A percentile compares a stretch with the other conserved stretches of the same genome.
These are phyloP conservation scores for Cephus spinipes DNA, from an alignment of 2,888 invertebrate genomes.

Conservation along the genomic window DNA sequence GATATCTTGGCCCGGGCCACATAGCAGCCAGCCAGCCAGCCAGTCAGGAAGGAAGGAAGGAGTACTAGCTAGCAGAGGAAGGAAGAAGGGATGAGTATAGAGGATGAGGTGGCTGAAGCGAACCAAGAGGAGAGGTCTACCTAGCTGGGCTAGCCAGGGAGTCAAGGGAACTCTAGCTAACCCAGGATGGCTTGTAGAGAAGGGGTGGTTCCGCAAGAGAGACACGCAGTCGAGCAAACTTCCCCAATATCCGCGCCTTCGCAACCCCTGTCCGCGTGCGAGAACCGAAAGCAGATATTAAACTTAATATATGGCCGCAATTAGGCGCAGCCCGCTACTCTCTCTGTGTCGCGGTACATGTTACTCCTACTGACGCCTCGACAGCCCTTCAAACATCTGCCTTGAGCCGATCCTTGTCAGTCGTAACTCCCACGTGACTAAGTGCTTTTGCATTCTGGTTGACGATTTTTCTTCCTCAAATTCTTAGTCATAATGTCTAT, in stretches of 20 bases:
- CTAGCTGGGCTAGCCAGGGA: background rate
- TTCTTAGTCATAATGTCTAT: background rate
- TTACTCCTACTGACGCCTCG: constrained; percentile 1
- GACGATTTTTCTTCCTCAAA: background rate
- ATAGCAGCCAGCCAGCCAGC: background rate
- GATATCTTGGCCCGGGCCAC: constrained; percentile 42
- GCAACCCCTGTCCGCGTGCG: constrained; percentile 33
- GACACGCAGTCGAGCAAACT: constrained; percentile 46
- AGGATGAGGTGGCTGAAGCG: background rate
- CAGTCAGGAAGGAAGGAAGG: constrained; percentile 8
- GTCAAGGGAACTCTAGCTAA: background rate
- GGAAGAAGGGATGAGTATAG: constrained; percentile 9
- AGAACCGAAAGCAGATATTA: constrained; percentile 57
- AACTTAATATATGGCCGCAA: constrained; percentile 64
- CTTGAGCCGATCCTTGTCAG: constrained; percentile 1
- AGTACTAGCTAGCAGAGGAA: constrained; percentile 9
- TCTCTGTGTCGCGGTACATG: constrained; percentile 17
- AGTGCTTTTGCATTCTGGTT: background rate
- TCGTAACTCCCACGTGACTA: background rate
- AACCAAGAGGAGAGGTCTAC: constrained; percentile 1
- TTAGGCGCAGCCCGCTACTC: constrained; percentile 54
- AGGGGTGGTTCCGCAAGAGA: constrained; percentile 32
- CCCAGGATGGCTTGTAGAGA: background rate
- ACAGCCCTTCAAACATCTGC: constrained; percentile 15
- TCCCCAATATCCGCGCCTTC: constrained; percentile 51